Evolutionary conservation across 2,888 invertebrate species (phyloP), one percentile per base, ranked within the genome.

Genomic region (Drosophila tanythrix): DNA sequence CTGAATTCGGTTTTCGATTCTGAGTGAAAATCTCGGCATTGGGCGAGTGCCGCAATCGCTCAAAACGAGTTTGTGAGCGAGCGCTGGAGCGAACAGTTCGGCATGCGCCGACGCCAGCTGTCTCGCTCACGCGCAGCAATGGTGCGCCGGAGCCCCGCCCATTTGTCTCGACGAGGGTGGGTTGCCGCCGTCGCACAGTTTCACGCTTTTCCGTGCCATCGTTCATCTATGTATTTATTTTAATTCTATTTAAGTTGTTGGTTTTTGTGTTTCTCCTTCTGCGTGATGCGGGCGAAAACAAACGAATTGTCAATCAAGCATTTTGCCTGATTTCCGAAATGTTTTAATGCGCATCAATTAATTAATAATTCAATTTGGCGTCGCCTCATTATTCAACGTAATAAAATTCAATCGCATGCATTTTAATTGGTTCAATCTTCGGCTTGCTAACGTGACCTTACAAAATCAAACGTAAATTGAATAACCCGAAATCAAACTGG

Each of bases 21-120:
- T 87, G 84, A 84, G 84, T 87, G 89, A 59, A 76, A 89, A 87
- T 83, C 74, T 70, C 82, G 61, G 78, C 77, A 68, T 82, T 82
- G 83, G 69, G 65, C 68, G 71, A 65, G 78, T n/a, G 40, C 46
- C 53, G 25, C 10, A 46, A 29, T 33, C 74, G 67, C 74, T 74
- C 69, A 46, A 81, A 87, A 86, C 89, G 63, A 68, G 89, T 87
- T 82, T 61, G n/a, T 18, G 56, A 21, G 59, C 43, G 76, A 66
- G 75, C 31, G 64, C 70, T 33, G 29, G 50, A n/a, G 73, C 51
- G 51, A 50, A 51, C 66, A 38, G 65, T 13, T 38, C 67, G 52
- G 51, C 53, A 60, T 33, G 64, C 40, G 63, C 5, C 35, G 15
- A 38, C 29, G 11, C 4, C 31, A 35, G 70, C 38, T 59, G 4